Evolutionary conservation across 2,797 vertebrate genomes (phyloP).

Genomic region (Chrysolophus pictus): DNA sequence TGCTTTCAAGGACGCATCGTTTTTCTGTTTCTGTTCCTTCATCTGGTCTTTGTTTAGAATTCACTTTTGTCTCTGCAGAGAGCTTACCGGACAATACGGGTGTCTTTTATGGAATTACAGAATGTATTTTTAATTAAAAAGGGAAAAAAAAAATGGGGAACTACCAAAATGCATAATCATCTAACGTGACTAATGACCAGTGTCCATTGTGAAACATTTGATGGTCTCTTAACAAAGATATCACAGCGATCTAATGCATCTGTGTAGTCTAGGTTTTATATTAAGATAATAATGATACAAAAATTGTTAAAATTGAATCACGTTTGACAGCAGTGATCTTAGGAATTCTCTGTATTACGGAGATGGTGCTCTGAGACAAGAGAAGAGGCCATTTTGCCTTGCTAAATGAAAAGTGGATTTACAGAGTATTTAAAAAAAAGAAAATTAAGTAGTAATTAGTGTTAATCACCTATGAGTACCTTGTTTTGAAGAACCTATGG

Average conservation of each 20-base stretch:
- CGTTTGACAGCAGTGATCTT: not conserved
- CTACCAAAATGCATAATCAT: not conserved
- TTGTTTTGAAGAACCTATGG: slow-evolving; percentile 31
- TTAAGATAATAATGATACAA: not conserved
- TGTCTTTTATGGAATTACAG: not conserved
- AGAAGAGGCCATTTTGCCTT: slow-evolving; percentile 77
- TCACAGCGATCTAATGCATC: not conserved
- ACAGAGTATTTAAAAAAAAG: not conserved
- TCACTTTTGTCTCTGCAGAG: slow-evolving; percentile 21
- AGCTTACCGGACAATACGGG: not conserved
- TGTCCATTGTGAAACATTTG: not conserved
- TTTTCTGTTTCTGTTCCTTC: not conserved
- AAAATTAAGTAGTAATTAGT: slow-evolving; percentile 40
- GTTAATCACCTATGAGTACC: not conserved
- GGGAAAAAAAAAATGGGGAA: not conserved
- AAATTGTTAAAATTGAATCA: not conserved
- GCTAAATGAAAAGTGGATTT: not conserved
- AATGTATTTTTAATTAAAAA: not conserved
- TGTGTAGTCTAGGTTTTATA: not conserved
- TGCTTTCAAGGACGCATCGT: slow-evolving; percentile 5
- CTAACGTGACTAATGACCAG: not conserved
- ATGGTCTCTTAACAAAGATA: not conserved
- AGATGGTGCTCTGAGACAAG: not conserved
- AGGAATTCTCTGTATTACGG: not conserved
- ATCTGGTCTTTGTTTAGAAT: slow-evolving; percentile 18